Evolutionary conservation across 2,888 invertebrate genomes (phyloP).

Genomic region (Antheraea yamamai): DNA sequence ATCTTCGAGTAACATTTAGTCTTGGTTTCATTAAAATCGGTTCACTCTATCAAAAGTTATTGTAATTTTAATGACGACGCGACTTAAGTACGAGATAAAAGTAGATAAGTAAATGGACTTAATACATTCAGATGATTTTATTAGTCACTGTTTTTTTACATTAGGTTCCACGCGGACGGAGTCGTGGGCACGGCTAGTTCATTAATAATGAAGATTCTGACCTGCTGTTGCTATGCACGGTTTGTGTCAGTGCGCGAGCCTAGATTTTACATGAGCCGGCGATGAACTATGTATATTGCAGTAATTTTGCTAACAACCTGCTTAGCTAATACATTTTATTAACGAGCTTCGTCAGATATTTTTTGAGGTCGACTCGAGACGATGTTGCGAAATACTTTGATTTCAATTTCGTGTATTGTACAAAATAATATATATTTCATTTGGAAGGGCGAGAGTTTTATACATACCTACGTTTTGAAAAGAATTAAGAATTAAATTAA

Average conservation of each 20-base stretch:
- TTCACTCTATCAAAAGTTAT: too few relatives aligned
- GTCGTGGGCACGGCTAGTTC: neutral
- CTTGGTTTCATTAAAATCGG: too few relatives aligned
- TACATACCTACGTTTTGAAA: too few relatives aligned
- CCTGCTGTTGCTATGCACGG: neutral
- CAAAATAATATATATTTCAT: neutral
- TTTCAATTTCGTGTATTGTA: neutral
- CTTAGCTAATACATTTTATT: conserved; percentile 7
- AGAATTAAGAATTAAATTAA: too few relatives aligned
- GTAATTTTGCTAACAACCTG: conserved; percentile 9
- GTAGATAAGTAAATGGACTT: too few relatives aligned
- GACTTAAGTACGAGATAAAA: too few relatives aligned
- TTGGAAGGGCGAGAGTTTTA: neutral
- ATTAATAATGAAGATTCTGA: neutral
- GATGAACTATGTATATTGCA: conserved; percentile 15
- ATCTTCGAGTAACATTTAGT: too few relatives aligned
- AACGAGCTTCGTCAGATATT: neutral
- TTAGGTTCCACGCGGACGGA: too few relatives aligned
- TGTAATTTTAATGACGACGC: too few relatives aligned
- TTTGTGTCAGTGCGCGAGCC: neutral
- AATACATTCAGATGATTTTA: too few relatives aligned
- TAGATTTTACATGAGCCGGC: neutral
- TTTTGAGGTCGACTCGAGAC: conserved; percentile 1
- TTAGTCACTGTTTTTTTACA: too few relatives aligned
- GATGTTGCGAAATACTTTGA: conserved; percentile 7